Percentiles rank a stretch among this genome's conserved stretches.
Conservation (phyloP, 2,113 vertebrate genomes). For the Ptilorrhoa leucosticta region DNA sequence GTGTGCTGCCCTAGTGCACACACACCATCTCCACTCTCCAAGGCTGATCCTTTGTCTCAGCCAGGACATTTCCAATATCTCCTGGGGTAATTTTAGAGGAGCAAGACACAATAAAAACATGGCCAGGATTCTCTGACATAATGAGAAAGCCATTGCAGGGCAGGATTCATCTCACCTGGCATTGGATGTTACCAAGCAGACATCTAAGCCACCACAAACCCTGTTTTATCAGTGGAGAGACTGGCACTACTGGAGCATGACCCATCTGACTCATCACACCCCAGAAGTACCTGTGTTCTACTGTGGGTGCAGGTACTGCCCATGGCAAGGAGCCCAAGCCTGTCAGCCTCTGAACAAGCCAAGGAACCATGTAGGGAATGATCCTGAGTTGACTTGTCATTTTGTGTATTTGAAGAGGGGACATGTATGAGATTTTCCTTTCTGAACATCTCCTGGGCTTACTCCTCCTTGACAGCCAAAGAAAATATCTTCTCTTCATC, state of each 20-base stretch:
- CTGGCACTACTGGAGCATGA: neutral
- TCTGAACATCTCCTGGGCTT: neutral
- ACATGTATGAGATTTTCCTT: neutral
- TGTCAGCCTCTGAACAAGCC: neutral
- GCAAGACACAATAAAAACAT: neutral
- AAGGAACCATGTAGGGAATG: neutral
- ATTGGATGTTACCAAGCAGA: neutral
- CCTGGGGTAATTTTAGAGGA: neutral
- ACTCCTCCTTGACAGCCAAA: neutral
- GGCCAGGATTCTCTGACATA: neutral
- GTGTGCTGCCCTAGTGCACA: neutral
- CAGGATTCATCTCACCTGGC: neutral
- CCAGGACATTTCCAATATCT: neutral
- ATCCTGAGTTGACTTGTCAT: neutral
- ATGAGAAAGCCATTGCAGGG: neutral
- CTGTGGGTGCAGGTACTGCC: neutral
- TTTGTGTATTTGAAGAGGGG: neutral
- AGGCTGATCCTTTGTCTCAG: neutral
- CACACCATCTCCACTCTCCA: fast-evolving
- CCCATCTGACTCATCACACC: neutral
- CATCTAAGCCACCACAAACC: neutral
- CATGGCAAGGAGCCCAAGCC: neutral
- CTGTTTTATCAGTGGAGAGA: neutral
- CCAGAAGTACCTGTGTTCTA: neutral
- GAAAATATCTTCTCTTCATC: neutral